These are phyloP conservation scores for Morbakka virulenta DNA, from an alignment of 30 jellyfish, hydroid and myxozoan genomes.

Conservation along the genomic window DNA sequence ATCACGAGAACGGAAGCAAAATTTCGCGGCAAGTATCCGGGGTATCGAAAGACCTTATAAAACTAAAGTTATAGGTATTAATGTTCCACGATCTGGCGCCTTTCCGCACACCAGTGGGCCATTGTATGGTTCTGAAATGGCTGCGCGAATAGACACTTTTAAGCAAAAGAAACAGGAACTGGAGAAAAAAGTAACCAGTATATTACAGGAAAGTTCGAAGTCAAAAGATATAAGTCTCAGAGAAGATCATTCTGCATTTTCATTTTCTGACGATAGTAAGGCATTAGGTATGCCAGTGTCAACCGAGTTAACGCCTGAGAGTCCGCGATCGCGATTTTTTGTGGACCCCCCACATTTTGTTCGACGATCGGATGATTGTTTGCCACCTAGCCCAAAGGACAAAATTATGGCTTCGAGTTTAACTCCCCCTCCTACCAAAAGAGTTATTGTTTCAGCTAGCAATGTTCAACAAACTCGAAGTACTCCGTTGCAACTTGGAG, in stretches of 20 bases:
- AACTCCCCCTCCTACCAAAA: not conserved
- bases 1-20: not conserved
- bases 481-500: slow-evolving; percentile 8
- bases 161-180: slow-evolving; percentile 77
- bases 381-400: not conserved
- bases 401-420: slow-evolving; percentile 22
- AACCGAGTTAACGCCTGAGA: not conserved
- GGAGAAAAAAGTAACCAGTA: slow-evolving; percentile 77
- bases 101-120: slow-evolving; percentile 6
- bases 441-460: slow-evolving; percentile 56
- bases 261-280: not conserved
- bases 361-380: not conserved
- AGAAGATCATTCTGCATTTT: slow-evolving; percentile 31
- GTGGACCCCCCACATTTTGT: not conserved
- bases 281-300: not conserved
- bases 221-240: slow-evolving; percentile 42
- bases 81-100: slow-evolving; percentile 23
- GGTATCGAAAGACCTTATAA: slow-evolving; percentile 57
- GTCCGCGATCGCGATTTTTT: not conserved
- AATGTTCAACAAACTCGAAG: slow-evolving; percentile 32
- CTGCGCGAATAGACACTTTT: slow-evolving; percentile 76
- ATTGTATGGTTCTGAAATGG: slow-evolving; percentile 68
- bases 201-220: slow-evolving; percentile 71
- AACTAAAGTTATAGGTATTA: slow-evolving; percentile 73
- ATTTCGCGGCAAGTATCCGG: slow-evolving; percentile 65